Percentiles rank a stretch among this genome's conserved stretches.
phyloP scores from a whole-genome alignment of 2,113 vertebrate species.

The Sinocyclocheilus rhinocerous region DNA sequence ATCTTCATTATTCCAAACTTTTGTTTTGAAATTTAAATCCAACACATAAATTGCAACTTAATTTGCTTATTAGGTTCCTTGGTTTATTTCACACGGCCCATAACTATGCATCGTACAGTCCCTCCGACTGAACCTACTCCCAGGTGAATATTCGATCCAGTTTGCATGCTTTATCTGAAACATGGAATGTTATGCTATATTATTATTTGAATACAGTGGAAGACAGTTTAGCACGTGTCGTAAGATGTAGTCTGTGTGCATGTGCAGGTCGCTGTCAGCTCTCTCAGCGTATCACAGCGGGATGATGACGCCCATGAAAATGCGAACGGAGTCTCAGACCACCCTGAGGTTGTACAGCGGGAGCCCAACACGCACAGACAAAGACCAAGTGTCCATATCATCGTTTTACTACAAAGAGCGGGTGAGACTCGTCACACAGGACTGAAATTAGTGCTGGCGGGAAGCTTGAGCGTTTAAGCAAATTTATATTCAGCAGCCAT shows the following conservation, averaged over 20 bases:
- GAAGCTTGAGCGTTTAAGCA: too few species aligned
- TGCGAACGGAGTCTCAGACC: slow-evolving; percentile 90
- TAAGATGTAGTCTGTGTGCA: neutral
- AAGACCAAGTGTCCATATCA: slow-evolving; percentile 97
- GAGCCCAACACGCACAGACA: slow-evolving; percentile 92
- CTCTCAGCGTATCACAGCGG: slow-evolving; percentile 95
- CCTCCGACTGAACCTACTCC: slow-evolving; percentile 93
- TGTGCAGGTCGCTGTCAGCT: slow-evolving; percentile 88
- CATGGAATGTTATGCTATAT: neutral
- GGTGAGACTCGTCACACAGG: slow-evolving; percentile 73
- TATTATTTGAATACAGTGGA: neutral
- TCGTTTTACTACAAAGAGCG: slow-evolving; percentile 99
- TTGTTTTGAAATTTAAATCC: neutral
- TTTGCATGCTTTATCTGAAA: neutral
- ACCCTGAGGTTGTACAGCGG: slow-evolving; percentile 91
- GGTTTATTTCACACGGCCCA: slow-evolving; percentile 95
- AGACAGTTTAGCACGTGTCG: neutral
- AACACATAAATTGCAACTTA: neutral
- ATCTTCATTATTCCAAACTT: too few species aligned
- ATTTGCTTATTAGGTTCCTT: slow-evolving; percentile 80
- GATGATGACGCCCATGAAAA: slow-evolving; percentile 95
- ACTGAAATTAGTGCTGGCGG: neutral
- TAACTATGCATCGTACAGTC: slow-evolving; percentile 91
- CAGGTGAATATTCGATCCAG: slow-evolving; percentile 74
- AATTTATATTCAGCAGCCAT: neutral